Percentiles rank a stretch among this genome's conserved stretches.
These are phyloP conservation scores for Drosophila rufa DNA, from an alignment of 1,140 invertebrate genomes.

Conservation along the genomic window DNA sequence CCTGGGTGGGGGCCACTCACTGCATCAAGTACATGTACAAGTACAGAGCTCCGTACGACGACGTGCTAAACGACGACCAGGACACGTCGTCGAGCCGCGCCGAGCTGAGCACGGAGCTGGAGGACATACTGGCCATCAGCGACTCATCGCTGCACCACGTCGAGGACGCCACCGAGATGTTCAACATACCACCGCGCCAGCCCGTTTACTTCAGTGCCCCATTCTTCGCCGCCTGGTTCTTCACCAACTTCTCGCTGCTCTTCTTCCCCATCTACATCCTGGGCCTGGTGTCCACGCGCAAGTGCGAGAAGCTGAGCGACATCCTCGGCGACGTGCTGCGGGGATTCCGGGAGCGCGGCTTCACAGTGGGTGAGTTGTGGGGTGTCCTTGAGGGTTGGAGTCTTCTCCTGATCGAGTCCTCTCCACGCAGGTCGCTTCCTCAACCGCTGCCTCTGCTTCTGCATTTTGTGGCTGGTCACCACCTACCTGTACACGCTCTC, in stretches of 20 bases:
- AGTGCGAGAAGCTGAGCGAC: slow-evolving; percentile 90
- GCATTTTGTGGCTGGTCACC: slow-evolving; percentile 95
- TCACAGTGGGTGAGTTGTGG: slow-evolving; percentile 89
- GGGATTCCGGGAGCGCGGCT: slow-evolving; percentile 94
- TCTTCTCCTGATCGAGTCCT: too few relatives aligned
- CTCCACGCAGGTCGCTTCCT: slow-evolving; percentile 90
- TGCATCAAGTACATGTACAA: slow-evolving; percentile 94
- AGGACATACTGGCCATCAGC: slow-evolving; percentile 85
- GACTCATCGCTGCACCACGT: slow-evolving; percentile 85
- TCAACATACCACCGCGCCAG: slow-evolving; percentile 78
- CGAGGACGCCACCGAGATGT: slow-evolving; percentile 83
- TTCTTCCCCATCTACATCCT: slow-evolving; percentile 96
- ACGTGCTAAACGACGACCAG: slow-evolving; percentile 84
- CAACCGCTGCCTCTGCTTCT: slow-evolving; percentile 94
- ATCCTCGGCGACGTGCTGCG: slow-evolving; percentile 92
- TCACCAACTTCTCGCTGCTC: slow-evolving; percentile 95
- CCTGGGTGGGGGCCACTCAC: slow-evolving; percentile 96
- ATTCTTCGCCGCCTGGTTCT: slow-evolving; percentile 97
- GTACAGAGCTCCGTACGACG: slow-evolving; percentile 85
- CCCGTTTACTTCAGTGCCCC: slow-evolving; percentile 89
- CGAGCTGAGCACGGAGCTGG: slow-evolving; percentile 76
- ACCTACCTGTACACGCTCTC: slow-evolving; percentile 96
- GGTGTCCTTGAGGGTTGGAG: too few relatives aligned
- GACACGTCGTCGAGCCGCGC: slow-evolving; percentile 85
- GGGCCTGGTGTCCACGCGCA: slow-evolving; percentile 89